These are phyloP conservation scores for Callinectes sapidus DNA, from an alignment of 2,888 invertebrate genomes.

Conservation along the genomic window DNA sequence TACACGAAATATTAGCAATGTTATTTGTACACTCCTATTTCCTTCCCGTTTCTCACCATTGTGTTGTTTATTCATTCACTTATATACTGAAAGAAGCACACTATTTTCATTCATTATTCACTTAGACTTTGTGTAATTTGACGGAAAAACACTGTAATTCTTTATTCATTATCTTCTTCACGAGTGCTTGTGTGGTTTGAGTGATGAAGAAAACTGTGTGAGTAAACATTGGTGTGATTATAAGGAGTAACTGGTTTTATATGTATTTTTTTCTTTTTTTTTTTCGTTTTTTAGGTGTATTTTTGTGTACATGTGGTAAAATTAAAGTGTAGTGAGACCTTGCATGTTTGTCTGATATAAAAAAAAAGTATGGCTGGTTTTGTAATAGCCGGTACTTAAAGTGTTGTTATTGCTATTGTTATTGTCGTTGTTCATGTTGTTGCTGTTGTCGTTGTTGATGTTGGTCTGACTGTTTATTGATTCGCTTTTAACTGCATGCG, in stretches of 20 bases:
- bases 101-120: too few species aligned
- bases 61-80: too few species aligned
- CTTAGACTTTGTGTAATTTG: too few species aligned
- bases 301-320: background rate
- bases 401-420: background rate
- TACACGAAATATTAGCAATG: too few species aligned
- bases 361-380: background rate
- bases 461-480: background rate
- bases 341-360: background rate
- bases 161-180: background rate
- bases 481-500: background rate
- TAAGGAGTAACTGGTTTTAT: background rate
- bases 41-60: too few species aligned
- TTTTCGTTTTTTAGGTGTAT: background rate
- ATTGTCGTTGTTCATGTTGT: background rate
- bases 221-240: background rate
- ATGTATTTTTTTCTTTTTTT: background rate
- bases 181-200: background rate
- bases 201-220: background rate
- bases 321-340: background rate
- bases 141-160: background rate
- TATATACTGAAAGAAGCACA: too few species aligned
- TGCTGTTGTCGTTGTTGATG: background rate
- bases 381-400: background rate
- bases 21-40: too few species aligned